Conservation (phyloP, 2,888 invertebrate species). For the Pardosa pseudoannulata region DNA sequence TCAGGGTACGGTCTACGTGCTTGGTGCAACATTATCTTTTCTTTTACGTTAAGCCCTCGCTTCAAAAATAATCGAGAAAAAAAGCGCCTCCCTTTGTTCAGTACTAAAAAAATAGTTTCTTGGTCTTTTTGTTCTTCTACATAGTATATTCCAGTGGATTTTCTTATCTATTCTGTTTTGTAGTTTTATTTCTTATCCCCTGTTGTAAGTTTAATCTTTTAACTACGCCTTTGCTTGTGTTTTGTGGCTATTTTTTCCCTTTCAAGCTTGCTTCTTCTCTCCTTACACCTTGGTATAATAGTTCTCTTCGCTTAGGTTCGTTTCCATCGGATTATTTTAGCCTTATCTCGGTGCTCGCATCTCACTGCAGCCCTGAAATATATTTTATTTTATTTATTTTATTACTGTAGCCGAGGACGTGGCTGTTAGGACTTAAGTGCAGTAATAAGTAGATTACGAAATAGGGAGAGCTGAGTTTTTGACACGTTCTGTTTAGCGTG, state of each 20-base stretch:
- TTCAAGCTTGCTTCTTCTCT: constrained; percentile 27
- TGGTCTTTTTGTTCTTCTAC: constrained; percentile 12
- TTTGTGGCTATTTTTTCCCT: constrained; percentile 21
- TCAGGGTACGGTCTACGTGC: constrained; percentile 49
- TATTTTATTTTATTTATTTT: constrained; percentile 6
- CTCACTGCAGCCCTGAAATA: constrained; percentile 7
- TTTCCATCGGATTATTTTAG: constrained; percentile 41
- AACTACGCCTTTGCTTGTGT: constrained; percentile 49
- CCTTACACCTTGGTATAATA: constrained; percentile 42
- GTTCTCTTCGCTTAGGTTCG: constrained; percentile 31
- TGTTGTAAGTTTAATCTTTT: constrained; percentile 71
- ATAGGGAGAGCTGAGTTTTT: neutral
- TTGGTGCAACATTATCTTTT: constrained; percentile 49
- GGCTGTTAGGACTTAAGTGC: constrained; percentile 18
- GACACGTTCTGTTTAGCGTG: neutral
- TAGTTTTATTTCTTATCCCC: constrained; percentile 32
- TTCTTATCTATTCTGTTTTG: constrained; percentile 60
- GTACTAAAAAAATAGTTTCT: constrained; percentile 41
- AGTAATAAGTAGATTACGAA: constrained; percentile 22
- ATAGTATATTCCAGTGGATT: constrained; percentile 44
- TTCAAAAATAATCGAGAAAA: constrained; percentile 22
- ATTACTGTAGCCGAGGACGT: neutral
- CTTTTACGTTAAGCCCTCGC: constrained; percentile 49
- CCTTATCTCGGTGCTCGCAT: constrained; percentile 21
- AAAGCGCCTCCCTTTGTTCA: constrained; percentile 36